Percentiles rank a stretch among this genome's conserved stretches.
Conservation (phyloP, 2,113 vertebrate genomes). For the Phrynocephalus versicolor region DNA sequence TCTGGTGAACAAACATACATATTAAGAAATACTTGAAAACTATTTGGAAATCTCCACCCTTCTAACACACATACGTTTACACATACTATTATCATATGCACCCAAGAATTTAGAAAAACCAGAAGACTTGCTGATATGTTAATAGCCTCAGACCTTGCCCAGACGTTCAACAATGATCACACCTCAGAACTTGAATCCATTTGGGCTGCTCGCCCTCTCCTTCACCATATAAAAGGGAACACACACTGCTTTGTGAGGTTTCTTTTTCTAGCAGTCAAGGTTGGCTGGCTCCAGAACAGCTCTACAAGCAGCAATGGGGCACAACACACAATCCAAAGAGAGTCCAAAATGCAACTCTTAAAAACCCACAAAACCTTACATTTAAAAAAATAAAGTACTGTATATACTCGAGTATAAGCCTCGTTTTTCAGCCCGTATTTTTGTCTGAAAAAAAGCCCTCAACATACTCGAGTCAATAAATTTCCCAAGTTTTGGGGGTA, state of each 20-base stretch:
- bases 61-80: not conserved
- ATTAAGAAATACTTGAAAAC: constrained; percentile 62
- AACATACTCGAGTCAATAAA: too few relatives aligned
- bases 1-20: constrained; percentile 79
- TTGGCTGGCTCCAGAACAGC: not conserved
- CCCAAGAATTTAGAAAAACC: not conserved
- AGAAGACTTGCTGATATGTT: not conserved
- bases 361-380: not conserved
- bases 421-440: too few relatives aligned
- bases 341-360: not conserved
- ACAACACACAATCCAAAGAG: not conserved
- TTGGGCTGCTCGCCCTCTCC: not conserved
- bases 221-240: not conserved
- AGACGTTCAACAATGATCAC: not conserved
- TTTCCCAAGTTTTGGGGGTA: too few relatives aligned
- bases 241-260: not conserved
- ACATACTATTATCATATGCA: constrained; percentile 29
- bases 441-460: too few relatives aligned
- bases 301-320: not conserved
- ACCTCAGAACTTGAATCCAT: not conserved
- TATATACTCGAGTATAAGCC: too few relatives aligned
- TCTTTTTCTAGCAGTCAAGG: not conserved
- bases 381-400: too few relatives aligned
- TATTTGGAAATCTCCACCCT: constrained; percentile 36
- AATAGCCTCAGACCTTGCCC: not conserved